Evolutionary conservation across 2,113 vertebrate species (phyloP).

Genomic region (Otus sunia): DNA sequence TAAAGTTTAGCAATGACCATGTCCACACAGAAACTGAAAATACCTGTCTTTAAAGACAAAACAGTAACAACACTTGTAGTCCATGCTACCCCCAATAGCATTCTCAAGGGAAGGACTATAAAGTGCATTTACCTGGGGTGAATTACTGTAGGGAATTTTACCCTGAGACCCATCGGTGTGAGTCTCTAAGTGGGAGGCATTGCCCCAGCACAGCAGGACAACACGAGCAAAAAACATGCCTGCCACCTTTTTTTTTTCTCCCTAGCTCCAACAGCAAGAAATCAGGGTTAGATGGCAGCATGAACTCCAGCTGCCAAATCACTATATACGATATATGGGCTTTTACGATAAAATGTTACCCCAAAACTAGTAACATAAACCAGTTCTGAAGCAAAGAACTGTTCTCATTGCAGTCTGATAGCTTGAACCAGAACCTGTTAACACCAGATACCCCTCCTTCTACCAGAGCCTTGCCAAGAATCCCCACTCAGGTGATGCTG

Average conservation of each 20-base stretch:
- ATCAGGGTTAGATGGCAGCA: background rate
- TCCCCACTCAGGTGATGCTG: background rate
- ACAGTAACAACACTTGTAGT: background rate
- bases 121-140: background rate
- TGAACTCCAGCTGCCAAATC: background rate
- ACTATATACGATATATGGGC: fast-evolving
- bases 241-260: too few species aligned
- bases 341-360: background rate
- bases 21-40: background rate
- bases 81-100: background rate
- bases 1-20: background rate
- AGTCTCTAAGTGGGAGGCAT: fast-evolving
- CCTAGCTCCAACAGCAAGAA: background rate
- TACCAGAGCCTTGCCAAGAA: background rate
- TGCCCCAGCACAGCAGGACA: background rate
- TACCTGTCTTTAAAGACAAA: background rate
- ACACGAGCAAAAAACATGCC: background rate
- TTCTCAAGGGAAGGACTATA: background rate
- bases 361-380: background rate
- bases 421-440: background rate
- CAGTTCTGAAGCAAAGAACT: background rate
- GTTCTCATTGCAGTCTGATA: background rate
- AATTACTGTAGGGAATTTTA: background rate
- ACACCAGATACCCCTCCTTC: background rate
- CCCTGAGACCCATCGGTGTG: fast-evolving